Conservation (phyloP, 2,113 vertebrate genomes). For the Callithrix jacchus region DNA sequence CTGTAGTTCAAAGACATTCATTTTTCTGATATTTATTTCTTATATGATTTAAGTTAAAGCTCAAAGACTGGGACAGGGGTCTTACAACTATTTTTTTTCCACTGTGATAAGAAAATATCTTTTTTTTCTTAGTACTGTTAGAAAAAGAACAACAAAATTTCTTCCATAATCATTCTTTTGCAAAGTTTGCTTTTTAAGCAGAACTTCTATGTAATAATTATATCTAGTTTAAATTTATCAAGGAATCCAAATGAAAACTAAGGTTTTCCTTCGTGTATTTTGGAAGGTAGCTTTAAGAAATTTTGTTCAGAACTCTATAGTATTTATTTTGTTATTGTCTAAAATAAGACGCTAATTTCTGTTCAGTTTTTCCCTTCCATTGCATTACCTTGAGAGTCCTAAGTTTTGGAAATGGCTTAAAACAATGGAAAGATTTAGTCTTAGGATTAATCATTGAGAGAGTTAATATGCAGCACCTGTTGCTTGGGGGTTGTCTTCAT, state of each 20-base stretch:
- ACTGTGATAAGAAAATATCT: background rate
- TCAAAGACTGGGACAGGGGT: background rate
- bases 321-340: constrained; percentile 21
- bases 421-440: background rate
- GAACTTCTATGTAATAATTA: background rate
- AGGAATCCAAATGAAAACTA: constrained; percentile 28
- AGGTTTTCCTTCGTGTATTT: background rate
- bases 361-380: background rate
- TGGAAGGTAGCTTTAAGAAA: constrained; percentile 23
- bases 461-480: background rate
- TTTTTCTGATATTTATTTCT: background rate
- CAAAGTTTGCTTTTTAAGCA: background rate
- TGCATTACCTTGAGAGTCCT: background rate
- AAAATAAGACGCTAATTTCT: background rate
- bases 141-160: constrained; percentile 7
- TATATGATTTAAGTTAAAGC: constrained; percentile 31
- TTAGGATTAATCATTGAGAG: background rate
- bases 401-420: background rate
- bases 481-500: background rate
- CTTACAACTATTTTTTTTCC: background rate
- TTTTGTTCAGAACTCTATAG: constrained; percentile 19
- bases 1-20: constrained; percentile 24
- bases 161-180: constrained; percentile 14
- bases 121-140: background rate
- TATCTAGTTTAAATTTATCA: background rate